Evolutionary conservation across 2,797 vertebrate genomes (phyloP), one percentile per base, ranked within the genome.

Genomic region (Tragelaphus eurycerus): DNA sequence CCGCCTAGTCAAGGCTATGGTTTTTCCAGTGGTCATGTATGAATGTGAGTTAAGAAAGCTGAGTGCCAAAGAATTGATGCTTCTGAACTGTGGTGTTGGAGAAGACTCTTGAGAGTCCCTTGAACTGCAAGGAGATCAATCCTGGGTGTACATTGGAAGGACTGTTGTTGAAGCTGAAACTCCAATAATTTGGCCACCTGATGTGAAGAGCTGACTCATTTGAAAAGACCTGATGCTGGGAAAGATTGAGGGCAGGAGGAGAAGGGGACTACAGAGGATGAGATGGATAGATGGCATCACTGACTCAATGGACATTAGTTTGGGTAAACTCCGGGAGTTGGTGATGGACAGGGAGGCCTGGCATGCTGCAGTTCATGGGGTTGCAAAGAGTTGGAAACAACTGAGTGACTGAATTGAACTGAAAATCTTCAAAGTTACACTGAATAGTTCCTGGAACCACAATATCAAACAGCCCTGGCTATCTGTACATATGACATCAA

Each of bases 351-450:
- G 8, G 19, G 19, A 71, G n/a, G 64, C 64, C 64, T 71, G 64
- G 64, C 0, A 2, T 71, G 64, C 34, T 71, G 19, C 0, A 3
- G 19, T 38, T 71, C 64, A 38, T 71, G 64, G 64, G 64, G 19
- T 38, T 0, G 17, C 19, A 71, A 71, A 71, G 19, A 71, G 64
- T 13, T 19, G 2, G 67, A 71, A 19, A 38, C 1, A 1, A 71
- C 67, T 38, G 5, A 38, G 64, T 0, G 10, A 71, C n/a, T 38
- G 19, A 71, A 71, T 1, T 71, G 67, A 71, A 71, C 34, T 23
- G 67, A 86, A 93, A 95, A 91, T 7, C 29, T 89, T 92, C 60
- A 92, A 89, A 54, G 62, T 27, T 85, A 96, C 17, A 57, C n/a
- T 59, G 59, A 83, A 74, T 38, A 86, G 54, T 64, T 96, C 7